Conservation (phyloP, 2,888 invertebrate genomes). For the Geophilus truncorum region DNA sequence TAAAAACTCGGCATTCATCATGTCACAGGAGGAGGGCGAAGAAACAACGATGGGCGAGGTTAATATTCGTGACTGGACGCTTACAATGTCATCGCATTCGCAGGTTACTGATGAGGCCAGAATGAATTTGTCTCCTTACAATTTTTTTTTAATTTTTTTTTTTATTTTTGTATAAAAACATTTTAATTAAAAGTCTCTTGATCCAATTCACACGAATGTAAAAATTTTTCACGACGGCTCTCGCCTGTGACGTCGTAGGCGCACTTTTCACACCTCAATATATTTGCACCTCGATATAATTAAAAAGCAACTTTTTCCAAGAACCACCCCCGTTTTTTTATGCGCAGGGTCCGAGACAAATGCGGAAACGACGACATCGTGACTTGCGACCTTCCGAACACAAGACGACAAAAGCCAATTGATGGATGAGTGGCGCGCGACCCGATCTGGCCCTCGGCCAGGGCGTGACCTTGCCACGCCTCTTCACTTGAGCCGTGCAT, state of each 20-base stretch:
- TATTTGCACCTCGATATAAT: neutral
- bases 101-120: neutral
- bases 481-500: neutral
- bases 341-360: neutral
- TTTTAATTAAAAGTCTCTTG: neutral
- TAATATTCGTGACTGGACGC: neutral
- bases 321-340: neutral
- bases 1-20: too few relatives aligned
- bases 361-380: neutral
- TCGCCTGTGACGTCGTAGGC: neutral
- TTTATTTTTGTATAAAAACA: neutral
- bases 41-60: neutral
- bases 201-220: neutral
- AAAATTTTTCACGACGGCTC: neutral
- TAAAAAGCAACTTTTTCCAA: neutral
- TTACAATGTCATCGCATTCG: neutral
- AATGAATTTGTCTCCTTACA: neutral
- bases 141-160: neutral
- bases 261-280: neutral
- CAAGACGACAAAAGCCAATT: neutral
- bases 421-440: slow-evolving; percentile 6
- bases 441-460: neutral
- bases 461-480: slow-evolving; percentile 11
- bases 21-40: too few relatives aligned
- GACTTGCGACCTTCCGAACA: neutral